phyloP scores from a whole-genome alignment of 2,113 vertebrate species.

The Scopus umbretta region DNA sequence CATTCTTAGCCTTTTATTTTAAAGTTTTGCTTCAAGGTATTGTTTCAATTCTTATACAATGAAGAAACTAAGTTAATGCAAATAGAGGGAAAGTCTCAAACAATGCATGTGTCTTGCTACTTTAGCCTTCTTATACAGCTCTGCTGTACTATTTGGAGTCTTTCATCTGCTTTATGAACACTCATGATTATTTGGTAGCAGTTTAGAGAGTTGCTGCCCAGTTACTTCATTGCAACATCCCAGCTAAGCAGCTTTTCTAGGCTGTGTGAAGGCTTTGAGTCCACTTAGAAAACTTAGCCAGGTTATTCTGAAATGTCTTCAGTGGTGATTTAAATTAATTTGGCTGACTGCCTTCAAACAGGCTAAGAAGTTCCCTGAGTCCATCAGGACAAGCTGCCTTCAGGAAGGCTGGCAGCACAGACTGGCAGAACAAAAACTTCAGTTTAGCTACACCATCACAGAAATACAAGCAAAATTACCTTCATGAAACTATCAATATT shows the following conservation, averaged over 20 bases:
- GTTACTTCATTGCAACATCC: not conserved
- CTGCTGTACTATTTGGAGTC: not conserved
- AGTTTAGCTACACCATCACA: not conserved
- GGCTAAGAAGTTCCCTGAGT: not conserved
- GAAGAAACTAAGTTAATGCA: not conserved
- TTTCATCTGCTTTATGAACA: not conserved
- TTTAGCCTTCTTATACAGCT: not conserved
- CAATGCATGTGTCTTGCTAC: not conserved
- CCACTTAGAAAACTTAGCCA: not conserved
- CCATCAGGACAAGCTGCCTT: not conserved
- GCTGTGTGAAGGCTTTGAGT: not conserved
- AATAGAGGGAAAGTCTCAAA: not conserved
- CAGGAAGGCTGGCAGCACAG: not conserved
- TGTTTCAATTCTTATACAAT: not conserved
- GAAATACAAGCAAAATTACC: not conserved
- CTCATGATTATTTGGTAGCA: not conserved
- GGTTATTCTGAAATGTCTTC: not conserved
- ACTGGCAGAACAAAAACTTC: not conserved
- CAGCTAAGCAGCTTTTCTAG: slow-evolving; percentile 20
- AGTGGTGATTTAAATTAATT: not conserved
- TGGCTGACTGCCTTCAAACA: not conserved
- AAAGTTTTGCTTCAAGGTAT: not conserved
- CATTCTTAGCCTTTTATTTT: not conserved
- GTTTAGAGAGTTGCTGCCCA: not conserved
- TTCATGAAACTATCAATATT: not conserved